Percentiles rank a stretch among this genome's conserved stretches.
Conservation (phyloP, 2,797 vertebrate genomes). For the Centroberyx gerrardi region DNA sequence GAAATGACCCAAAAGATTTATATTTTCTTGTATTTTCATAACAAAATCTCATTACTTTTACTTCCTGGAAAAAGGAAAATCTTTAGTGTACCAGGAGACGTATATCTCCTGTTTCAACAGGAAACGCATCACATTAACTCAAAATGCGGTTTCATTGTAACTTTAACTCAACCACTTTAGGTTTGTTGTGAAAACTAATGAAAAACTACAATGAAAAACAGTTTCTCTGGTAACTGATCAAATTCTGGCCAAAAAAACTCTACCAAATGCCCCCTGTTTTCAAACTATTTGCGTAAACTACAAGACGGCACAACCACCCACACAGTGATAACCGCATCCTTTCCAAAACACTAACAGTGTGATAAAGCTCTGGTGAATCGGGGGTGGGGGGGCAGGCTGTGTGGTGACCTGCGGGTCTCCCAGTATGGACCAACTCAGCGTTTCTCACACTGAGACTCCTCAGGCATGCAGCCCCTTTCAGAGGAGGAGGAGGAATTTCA, state of each 20-base stretch:
- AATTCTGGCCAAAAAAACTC: neutral
- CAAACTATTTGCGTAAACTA: slow-evolving; percentile 21
- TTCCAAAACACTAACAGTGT: slow-evolving; percentile 30
- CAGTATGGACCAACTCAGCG: slow-evolving; percentile 67
- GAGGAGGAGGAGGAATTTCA: slow-evolving; percentile 67
- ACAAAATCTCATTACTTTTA: too few relatives aligned
- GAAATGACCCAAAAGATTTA: too few relatives aligned
- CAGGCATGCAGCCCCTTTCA: slow-evolving; percentile 73
- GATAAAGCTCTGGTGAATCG: slow-evolving; percentile 50
- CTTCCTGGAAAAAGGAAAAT: neutral
- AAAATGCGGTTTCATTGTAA: too few relatives aligned
- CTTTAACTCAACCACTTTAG: neutral
- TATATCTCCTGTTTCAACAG: too few relatives aligned
- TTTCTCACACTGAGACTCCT: slow-evolving; percentile 73
- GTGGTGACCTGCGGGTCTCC: slow-evolving; percentile 58
- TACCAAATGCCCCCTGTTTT: neutral
- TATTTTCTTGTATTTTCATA: too few relatives aligned
- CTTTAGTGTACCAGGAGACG: too few relatives aligned
- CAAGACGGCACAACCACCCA: slow-evolving; percentile 36
- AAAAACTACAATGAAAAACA: slow-evolving; percentile 15
- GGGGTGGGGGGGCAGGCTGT: slow-evolving; percentile 43
- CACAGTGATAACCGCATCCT: slow-evolving; percentile 15
- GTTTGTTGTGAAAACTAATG: neutral
- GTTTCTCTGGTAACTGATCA: slow-evolving; percentile 28
- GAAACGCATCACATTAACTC: too few relatives aligned